A percentile compares a stretch with the other conserved stretches of the same genome.
Evolutionary conservation across 2,797 vertebrate genomes (phyloP).

Genomic region (Crenuchus spilurus): DNA sequence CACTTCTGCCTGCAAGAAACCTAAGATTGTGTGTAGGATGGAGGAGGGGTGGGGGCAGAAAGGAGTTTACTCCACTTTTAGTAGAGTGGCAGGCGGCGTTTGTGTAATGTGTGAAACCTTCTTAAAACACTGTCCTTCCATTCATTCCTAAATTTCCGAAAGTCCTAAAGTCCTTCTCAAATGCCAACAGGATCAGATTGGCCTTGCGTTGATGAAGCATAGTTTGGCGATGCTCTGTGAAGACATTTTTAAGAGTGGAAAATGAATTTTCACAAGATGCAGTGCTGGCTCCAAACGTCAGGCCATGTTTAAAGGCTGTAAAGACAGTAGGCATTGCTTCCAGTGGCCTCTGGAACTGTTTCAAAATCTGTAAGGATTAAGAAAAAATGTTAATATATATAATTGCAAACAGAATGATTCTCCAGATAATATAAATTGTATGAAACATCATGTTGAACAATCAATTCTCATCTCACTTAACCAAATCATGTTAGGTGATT

Average conservation of each 20-base stretch:
- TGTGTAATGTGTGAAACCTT: constrained; percentile 32
- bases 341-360: too few relatives aligned
- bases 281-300: constrained; percentile 33
- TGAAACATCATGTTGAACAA: neutral
- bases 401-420: constrained; percentile 4
- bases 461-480: neutral
- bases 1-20: too few relatives aligned
- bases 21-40: too few relatives aligned
- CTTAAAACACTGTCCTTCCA: constrained; percentile 23
- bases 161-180: constrained; percentile 28
- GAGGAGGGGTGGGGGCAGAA: too few relatives aligned
- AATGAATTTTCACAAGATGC: constrained; percentile 9
- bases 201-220: constrained; percentile 19
- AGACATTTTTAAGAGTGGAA: constrained; percentile 50
- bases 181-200: constrained; percentile 19
- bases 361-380: too few relatives aligned
- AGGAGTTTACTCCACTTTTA: constrained; percentile 10
- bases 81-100: neutral
- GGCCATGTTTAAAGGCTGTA: constrained; percentile 3
- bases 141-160: constrained; percentile 11
- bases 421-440: neutral
- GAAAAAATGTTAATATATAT: too few relatives aligned
- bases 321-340: constrained; percentile 10
- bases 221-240: constrained; percentile 56
- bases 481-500: constrained; percentile 3